Conservation (phyloP, 2,113 vertebrate species). For the Forbesichthys agassizii region DNA sequence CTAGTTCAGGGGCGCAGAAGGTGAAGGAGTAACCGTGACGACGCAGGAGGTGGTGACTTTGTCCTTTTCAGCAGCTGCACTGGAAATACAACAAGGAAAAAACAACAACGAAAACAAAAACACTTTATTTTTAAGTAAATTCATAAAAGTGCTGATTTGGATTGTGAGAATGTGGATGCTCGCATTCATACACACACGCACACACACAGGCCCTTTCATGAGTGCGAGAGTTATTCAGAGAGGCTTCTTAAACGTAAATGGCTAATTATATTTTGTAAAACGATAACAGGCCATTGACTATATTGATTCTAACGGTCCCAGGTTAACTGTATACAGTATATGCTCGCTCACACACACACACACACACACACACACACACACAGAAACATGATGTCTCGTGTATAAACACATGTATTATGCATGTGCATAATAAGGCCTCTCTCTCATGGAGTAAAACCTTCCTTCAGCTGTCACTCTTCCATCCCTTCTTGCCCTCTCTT, state of each 20-base stretch:
- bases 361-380: not conserved
- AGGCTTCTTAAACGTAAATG: slow-evolving; percentile 34
- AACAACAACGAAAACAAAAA: not conserved
- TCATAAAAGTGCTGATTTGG: slow-evolving; percentile 47
- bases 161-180: slow-evolving; percentile 58
- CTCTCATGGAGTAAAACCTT: slow-evolving; percentile 4
- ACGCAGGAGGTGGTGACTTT: slow-evolving; percentile 49
- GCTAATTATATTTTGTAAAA: slow-evolving; percentile 63
- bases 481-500: slow-evolving; percentile 3
- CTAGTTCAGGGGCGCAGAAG: slow-evolving; percentile 46
- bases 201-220: slow-evolving; percentile 3
- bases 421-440: slow-evolving; percentile 7
- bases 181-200: slow-evolving; percentile 32
- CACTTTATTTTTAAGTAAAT: slow-evolving; percentile 35
- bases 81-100: slow-evolving; percentile 25
- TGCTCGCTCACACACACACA: slow-evolving; percentile 25
- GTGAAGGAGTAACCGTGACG: slow-evolving; percentile 5
- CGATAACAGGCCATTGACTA: slow-evolving; percentile 76
- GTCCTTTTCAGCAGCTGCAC: slow-evolving; percentile 53
- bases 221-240: too few relatives aligned
- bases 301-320: slow-evolving; percentile 81
- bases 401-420: slow-evolving; percentile 21
- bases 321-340: slow-evolving; percentile 44
- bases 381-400: slow-evolving; percentile 7
- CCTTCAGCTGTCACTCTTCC: not conserved